phyloP scores from a whole-genome alignment of 1,140 invertebrate species.

The Drosophila pruinosa region DNA sequence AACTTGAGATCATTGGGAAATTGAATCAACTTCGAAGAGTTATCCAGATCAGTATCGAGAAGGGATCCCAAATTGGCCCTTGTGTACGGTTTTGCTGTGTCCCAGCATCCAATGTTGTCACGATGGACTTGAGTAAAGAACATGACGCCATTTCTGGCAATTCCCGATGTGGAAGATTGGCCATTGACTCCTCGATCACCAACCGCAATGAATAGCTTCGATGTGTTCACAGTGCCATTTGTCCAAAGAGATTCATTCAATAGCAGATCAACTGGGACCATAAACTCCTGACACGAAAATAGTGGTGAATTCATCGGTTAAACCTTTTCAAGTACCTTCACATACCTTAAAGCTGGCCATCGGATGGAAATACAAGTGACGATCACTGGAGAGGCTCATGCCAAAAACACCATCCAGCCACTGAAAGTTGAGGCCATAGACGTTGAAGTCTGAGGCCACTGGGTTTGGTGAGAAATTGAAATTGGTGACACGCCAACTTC shows the following conservation, averaged over 20 bases:
- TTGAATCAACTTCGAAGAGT: conserved; percentile 84
- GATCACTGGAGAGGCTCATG: conserved; percentile 87
- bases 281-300: conserved; percentile 85
- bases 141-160: conserved; percentile 88
- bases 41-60: conserved; percentile 85
- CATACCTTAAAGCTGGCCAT: conserved; percentile 88
- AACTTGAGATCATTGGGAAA: conserved; percentile 92
- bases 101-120: conserved; percentile 91
- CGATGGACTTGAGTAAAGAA: conserved; percentile 90
- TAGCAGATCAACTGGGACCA: conserved; percentile 87
- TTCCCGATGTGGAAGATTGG: conserved; percentile 88
- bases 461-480: conserved; percentile 91
- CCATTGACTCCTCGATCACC: conserved; percentile 86
- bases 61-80: conserved; percentile 85
- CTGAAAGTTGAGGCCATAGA: conserved; percentile 89
- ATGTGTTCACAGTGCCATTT: conserved; percentile 81
- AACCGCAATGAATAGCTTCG: conserved; percentile 86
- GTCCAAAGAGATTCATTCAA: conserved; percentile 85
- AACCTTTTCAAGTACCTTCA: neutral
- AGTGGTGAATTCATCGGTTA: no score
- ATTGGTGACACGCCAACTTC: conserved; percentile 89
- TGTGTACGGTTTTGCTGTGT: conserved; percentile 88
- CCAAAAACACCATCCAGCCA: conserved; percentile 93
- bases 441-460: conserved; percentile 86
- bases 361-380: conserved; percentile 89